Percentiles rank a stretch among this genome's conserved stretches.
Evolutionary conservation across 2,797 vertebrate species (phyloP).

Genomic region (Pseudomugil tenellus): DNA sequence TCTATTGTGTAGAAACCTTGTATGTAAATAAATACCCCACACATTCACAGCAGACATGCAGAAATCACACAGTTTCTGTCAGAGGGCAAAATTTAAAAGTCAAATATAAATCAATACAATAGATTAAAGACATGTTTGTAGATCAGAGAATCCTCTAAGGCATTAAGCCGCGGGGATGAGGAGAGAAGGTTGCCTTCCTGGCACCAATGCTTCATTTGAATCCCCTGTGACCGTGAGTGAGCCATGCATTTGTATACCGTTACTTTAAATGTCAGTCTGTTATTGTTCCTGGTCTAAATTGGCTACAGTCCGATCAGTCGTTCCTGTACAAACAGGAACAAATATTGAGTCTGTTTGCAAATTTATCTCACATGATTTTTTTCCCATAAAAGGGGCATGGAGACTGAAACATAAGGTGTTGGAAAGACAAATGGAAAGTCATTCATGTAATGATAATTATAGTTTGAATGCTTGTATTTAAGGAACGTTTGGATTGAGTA

Average conservation of each 20-base stretch:
- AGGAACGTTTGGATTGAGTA: conserved; percentile 1
- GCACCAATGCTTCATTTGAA: conserved; percentile 24
- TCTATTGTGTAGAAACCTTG: conserved; percentile 32
- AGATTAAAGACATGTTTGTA: conserved; percentile 74
- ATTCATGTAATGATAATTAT: conserved; percentile 19
- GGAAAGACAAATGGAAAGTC: conserved; percentile 11
- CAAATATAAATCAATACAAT: conserved; percentile 79
- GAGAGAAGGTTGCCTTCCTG: conserved; percentile 18
- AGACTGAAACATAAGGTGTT: conserved; percentile 13
- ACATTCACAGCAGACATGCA: conserved; percentile 44
- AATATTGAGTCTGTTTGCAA: conserved; percentile 1
- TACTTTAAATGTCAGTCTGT: not conserved
- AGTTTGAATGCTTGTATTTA: conserved; percentile 9
- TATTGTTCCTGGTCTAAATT: conserved; percentile 6
- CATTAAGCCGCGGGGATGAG: not conserved
- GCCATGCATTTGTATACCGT: not conserved
- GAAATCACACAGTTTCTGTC: conserved; percentile 62
- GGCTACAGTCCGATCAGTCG: conserved; percentile 5
- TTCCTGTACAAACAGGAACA: conserved; percentile 2
- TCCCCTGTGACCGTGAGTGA: not conserved
- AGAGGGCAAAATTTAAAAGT: conserved; percentile 80
- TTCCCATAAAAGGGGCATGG: not conserved
- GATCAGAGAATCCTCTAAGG: conserved; percentile 64
- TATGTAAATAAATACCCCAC: conserved; percentile 68
- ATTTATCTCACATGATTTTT: conserved; percentile 9